Evolutionary conservation across 2,888 invertebrate species (phyloP).

Genomic region (Polylopha cassiicola): DNA sequence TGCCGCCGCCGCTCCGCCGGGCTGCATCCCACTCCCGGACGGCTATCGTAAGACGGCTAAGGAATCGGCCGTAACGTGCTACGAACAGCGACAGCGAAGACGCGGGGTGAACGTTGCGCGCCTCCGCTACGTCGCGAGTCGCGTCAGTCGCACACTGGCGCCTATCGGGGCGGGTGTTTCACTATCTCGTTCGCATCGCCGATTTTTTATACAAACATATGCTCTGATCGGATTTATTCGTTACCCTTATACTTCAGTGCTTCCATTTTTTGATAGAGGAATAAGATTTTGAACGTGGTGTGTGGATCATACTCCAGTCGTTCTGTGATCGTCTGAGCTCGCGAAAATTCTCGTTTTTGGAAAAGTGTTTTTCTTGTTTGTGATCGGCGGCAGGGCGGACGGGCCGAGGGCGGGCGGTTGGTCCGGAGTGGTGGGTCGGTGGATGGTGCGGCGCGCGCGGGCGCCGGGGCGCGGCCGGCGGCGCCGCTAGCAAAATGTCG

Average conservation of each 20-base stretch:
- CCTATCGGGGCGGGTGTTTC: constrained; percentile 49
- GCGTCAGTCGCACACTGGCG: constrained; percentile 63
- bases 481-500: constrained; percentile 75
- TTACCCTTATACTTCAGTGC: constrained; percentile 28
- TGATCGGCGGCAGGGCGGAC: constrained; percentile 44
- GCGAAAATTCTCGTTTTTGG: constrained; percentile 47
- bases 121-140: constrained; percentile 28
- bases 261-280: constrained; percentile 30
- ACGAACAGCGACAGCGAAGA: constrained; percentile 27
- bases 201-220: constrained; percentile 40
- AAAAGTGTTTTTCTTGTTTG: constrained; percentile 69
- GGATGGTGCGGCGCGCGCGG: constrained; percentile 70
- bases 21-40: constrained; percentile 23
- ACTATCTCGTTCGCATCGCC: constrained; percentile 41
- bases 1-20: constrained; percentile 25
- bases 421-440: constrained; percentile 58
- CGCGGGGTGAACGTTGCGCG: constrained; percentile 41
- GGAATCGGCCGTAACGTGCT: constrained; percentile 23
- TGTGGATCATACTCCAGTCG: constrained; percentile 35
- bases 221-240: constrained; percentile 27
- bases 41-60: constrained; percentile 35
- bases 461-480: constrained; percentile 75
- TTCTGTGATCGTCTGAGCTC: constrained; percentile 35
- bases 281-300: constrained; percentile 43
- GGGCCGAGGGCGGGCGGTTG: constrained; percentile 41